Base-by-base conservation (phyloP, 1,140 invertebrate species). In the Hormaphis cornu region DNA sequence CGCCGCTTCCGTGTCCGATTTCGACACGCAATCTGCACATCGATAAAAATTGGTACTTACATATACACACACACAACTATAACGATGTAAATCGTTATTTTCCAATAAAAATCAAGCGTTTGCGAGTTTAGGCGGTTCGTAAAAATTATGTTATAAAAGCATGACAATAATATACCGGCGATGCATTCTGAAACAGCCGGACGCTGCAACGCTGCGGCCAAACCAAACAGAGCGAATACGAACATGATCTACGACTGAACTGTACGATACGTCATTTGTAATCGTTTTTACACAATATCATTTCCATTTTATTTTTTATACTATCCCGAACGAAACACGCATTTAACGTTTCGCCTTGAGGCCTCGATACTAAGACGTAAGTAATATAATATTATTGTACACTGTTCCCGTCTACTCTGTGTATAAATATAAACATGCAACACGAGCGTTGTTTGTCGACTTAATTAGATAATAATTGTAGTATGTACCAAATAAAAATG, bases 231-330 rank as follows among this genome's bases (percentile, higher is more conserved):
- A 66, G 12, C n/a, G n/a, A 35, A n/a, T 30, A 48, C 61, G 28
- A 66, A 22, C 61, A 66, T 66, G 61, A 66, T 66, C n/a, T 12
- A 66, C 42, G 33, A 66, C 44, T 50, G 18, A n/a, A 50, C 44
- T 22, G 30, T 14, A 22, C 30, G 9, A 33, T 14, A 58, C n/a
- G 22, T 24, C 16, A 8, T 58, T 37, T 16, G n/a, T n/a, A n/a
- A n/a, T n/a, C n/a, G n/a, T n/a, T n/a, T n/a, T n/a, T n/a, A n/a
- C n/a, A n/a, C n/a, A n/a, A n/a, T n/a, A n/a, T n/a, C n/a, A 14
- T 24, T 50, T 26, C 9, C 9, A 33, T 46, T 9, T 28, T 52
- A 20, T 35, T 20, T 18, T 20, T 58, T n/a, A 58, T 37, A 58
- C 22, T n/a, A n/a, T n/a, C n/a, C n/a, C n/a, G n/a, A n/a, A n/a